These are phyloP conservation scores for Cassiopea andromeda DNA, from an alignment of 30 jellyfish, hydroid and myxozoan genomes.

Conservation along the genomic window DNA sequence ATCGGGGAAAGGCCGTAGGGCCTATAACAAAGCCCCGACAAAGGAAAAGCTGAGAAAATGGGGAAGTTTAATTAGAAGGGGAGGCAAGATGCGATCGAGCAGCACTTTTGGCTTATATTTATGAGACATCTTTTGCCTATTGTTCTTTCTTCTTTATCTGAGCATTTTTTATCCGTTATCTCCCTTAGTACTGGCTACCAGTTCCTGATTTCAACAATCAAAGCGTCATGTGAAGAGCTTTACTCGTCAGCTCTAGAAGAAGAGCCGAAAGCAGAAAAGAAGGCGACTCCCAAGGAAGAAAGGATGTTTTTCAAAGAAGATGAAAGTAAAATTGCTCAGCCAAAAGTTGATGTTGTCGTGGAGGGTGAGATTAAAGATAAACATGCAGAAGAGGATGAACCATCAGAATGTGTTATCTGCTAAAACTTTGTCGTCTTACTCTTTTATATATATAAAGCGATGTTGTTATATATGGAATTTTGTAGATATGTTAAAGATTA, in stretches of 20 bases:
- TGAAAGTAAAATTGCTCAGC: constrained; percentile 15
- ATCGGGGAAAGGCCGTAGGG: too few species aligned
- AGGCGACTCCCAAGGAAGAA: constrained; percentile 42
- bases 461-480: too few species aligned
- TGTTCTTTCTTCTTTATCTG: too few species aligned
- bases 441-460: not conserved
- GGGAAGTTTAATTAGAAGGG: too few species aligned
- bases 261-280: constrained; percentile 53
- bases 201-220: constrained; percentile 58
- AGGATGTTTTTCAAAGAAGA: constrained; percentile 43
- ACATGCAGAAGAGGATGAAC: constrained; percentile 31
- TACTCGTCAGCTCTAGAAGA: constrained; percentile 60
- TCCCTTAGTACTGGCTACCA: constrained; percentile 84
- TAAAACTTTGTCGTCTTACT: not conserved
- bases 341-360: not conserved
- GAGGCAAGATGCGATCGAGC: too few species aligned
- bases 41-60: too few species aligned
- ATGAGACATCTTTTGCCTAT: too few species aligned
- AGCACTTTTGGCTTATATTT: too few species aligned
- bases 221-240: constrained; percentile 66
- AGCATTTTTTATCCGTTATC: too few species aligned
- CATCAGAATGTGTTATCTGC: constrained; percentile 53
- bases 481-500: not conserved
- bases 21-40: too few species aligned
- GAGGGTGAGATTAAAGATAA: constrained; percentile 34